Conservation (phyloP, 2,797 vertebrate species). For the Enteromius thamalakanensis region DNA sequence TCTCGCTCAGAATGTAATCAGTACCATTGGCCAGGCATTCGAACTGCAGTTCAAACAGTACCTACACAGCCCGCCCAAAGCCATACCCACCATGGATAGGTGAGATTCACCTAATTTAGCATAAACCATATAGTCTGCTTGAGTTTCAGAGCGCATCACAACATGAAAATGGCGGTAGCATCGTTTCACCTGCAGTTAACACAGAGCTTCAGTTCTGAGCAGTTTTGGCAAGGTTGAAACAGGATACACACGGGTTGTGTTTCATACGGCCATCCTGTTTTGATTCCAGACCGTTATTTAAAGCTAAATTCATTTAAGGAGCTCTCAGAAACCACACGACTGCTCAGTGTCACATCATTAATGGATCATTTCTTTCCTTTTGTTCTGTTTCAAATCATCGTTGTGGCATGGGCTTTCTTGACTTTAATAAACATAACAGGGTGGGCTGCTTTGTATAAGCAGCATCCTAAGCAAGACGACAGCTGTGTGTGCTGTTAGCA, state of each 20-base stretch:
- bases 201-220: not conserved
- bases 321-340: slow-evolving; percentile 46
- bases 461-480: not conserved
- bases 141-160: not conserved
- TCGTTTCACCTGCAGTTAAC: slow-evolving; percentile 1
- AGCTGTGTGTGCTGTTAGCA: not conserved
- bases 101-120: slow-evolving; percentile 62
- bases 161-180: not conserved
- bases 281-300: slow-evolving; percentile 36
- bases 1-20: slow-evolving; percentile 93
- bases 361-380: slow-evolving; percentile 17
- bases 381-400: slow-evolving; percentile 12
- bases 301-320: slow-evolving; percentile 46
- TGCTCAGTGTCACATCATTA: slow-evolving; percentile 24
- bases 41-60: slow-evolving; percentile 98
- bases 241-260: slow-evolving; percentile 38
- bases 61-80: slow-evolving; percentile 92
- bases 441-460: not conserved
- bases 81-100: slow-evolving; percentile 84
- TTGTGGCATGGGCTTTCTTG: not conserved
- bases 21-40: slow-evolving; percentile 95
- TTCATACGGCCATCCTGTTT: slow-evolving; percentile 44
- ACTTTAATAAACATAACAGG: not conserved
- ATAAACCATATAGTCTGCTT: not conserved
- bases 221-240: slow-evolving; percentile 45